Evolutionary conservation across 2,888 invertebrate species (phyloP).

Genomic region (Alentia gelatinosa): DNA sequence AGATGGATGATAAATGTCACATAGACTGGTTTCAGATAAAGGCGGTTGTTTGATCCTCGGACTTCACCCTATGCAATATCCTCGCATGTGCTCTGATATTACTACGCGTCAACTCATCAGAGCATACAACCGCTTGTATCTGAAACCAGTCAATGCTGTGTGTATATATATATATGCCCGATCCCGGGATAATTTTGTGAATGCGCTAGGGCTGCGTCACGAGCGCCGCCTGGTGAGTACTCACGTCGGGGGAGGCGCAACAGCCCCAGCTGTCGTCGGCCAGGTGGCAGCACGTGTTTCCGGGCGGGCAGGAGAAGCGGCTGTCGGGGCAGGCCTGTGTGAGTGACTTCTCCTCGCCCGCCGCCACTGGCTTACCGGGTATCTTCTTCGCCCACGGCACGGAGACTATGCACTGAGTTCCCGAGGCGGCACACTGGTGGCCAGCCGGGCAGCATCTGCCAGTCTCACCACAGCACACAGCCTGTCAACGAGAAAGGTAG

Average conservation of each 20-base stretch:
- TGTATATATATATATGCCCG: no score
- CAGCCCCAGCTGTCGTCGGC: background rate
- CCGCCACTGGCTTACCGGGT: background rate
- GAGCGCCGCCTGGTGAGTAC: no score
- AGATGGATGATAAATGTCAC: no score
- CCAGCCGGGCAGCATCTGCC: constrained; percentile 20
- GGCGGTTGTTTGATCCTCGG: no score
- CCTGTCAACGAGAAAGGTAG: background rate
- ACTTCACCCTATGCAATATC: no score
- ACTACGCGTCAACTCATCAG: no score
- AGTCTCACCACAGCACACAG: background rate
- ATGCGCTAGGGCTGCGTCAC: no score
- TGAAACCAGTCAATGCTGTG: no score
- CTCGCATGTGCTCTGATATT: no score
- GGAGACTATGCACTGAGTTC: constrained; percentile 4
- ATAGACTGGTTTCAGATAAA: no score
- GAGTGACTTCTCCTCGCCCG: background rate
- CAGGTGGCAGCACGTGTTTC: background rate
- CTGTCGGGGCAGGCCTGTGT: background rate
- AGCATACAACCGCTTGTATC: no score
- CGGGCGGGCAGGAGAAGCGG: background rate
- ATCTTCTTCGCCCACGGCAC: constrained; percentile 58
- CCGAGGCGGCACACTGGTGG: background rate
- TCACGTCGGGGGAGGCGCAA: background rate
- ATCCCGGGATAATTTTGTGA: no score